These are phyloP conservation scores for Scophthalmus maximus DNA, from an alignment of 2,113 vertebrate genomes.

Conservation along the genomic window DNA sequence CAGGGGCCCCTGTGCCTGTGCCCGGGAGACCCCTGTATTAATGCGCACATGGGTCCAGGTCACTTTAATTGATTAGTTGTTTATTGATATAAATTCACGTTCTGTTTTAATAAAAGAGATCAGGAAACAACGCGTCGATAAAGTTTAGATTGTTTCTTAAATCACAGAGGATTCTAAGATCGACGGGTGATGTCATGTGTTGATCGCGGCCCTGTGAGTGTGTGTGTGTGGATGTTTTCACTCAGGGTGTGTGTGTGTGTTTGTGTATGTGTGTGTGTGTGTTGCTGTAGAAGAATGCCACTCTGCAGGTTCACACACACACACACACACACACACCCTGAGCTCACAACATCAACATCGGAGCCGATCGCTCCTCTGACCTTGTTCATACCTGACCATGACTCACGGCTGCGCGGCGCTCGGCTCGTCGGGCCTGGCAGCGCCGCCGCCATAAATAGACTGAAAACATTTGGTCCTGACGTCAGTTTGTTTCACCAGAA, in stretches of 20 bases:
- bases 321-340: not conserved
- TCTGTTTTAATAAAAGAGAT: too few species aligned
- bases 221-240: not conserved
- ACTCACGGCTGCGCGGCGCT: not conserved
- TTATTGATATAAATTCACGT: too few species aligned
- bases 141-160: not conserved
- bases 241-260: not conserved
- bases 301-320: not conserved
- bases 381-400: not conserved
- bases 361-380: not conserved
- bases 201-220: not conserved
- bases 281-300: conserved; percentile 26
- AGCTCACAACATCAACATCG: not conserved
- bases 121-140: not conserved
- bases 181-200: not conserved
- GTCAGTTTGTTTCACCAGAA: too few species aligned
- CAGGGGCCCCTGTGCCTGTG: too few species aligned
- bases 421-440: not conserved
- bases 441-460: not conserved
- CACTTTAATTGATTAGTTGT: too few species aligned
- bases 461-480: too few species aligned
- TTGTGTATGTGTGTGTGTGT: not conserved
- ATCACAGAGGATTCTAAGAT: not conserved
- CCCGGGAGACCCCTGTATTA: too few species aligned
- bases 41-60: too few species aligned